A percentile compares a stretch with the other conserved stretches of the same genome.
Evolutionary conservation across 2,797 vertebrate species (phyloP).

Genomic region (Acipenser oxyrinchus): DNA sequence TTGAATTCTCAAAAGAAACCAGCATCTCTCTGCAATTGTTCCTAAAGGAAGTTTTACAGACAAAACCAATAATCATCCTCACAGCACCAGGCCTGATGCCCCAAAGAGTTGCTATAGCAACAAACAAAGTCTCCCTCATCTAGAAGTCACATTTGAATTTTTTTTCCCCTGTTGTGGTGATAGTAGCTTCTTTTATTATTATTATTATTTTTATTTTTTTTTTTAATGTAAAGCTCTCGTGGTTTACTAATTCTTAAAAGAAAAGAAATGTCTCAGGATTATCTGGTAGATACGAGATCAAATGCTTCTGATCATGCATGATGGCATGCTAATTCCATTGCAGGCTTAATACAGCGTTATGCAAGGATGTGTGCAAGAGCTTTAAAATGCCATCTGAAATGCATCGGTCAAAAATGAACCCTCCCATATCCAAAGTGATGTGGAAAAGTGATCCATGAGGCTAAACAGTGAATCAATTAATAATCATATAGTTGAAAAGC

Average conservation of each 20-base stretch:
- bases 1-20: too few relatives aligned
- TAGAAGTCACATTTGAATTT: conserved; percentile 67
- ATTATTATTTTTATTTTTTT: not conserved
- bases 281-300: conserved; percentile 68
- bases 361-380: too few relatives aligned
- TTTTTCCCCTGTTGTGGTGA: conserved; percentile 38
- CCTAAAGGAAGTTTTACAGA: conserved; percentile 83
- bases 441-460: too few relatives aligned
- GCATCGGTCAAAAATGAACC: too few relatives aligned
- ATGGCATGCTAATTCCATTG: too few relatives aligned
- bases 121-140: conserved; percentile 80
- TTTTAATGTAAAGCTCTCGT: conserved; percentile 22
- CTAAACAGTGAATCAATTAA: too few relatives aligned
- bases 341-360: too few relatives aligned
- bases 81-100: conserved; percentile 71
- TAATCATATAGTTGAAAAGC: too few relatives aligned
- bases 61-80: conserved; percentile 83
- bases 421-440: too few relatives aligned
- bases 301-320: conserved; percentile 1
- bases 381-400: too few relatives aligned
- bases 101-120: conserved; percentile 71
- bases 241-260: conserved; percentile 60
- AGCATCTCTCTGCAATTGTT: conserved; percentile 29
- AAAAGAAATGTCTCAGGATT: conserved; percentile 62
- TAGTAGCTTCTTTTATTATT: conserved; percentile 39